phyloP scores from a whole-genome alignment of 2,888 invertebrate genomes.

The Thereva nobilitata region DNA sequence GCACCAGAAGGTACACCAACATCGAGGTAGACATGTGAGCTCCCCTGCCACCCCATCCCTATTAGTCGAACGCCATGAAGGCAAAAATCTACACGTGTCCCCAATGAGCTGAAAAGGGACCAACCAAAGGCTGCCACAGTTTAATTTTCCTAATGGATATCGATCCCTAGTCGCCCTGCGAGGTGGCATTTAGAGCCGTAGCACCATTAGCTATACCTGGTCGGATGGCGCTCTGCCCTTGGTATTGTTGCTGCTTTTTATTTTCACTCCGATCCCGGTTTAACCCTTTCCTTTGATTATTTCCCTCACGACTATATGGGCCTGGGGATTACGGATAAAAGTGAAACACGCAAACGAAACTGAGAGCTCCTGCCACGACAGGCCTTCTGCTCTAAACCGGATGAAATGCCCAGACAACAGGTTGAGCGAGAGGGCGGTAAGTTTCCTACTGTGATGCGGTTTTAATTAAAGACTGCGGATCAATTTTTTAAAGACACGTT shows the following conservation, averaged over 20 bases:
- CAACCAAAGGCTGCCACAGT: constrained; percentile 52
- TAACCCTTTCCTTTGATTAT: constrained; percentile 33
- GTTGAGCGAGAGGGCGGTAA: neutral
- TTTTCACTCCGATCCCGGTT: constrained; percentile 17
- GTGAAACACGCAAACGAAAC: constrained; percentile 37
- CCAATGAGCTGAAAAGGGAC: constrained; percentile 40
- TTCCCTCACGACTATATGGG: constrained; percentile 4
- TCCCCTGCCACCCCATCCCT: constrained; percentile 5
- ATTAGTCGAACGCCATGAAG: constrained; percentile 4
- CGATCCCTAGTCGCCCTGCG: constrained; percentile 50
- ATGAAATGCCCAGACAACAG: constrained; percentile 18
- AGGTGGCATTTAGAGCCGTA: constrained; percentile 19
- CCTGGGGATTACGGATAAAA: constrained; percentile 32
- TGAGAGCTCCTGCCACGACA: constrained; percentile 14
- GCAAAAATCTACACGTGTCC: constrained; percentile 35
- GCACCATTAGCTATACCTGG: constrained; percentile 30
- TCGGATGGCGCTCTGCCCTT: constrained; percentile 2
- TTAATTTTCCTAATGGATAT: constrained; percentile 61
- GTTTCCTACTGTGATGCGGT: no score
- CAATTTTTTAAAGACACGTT: no score
- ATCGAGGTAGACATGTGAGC: constrained; percentile 17
- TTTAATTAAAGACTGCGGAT: no score
- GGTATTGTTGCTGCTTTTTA: constrained; percentile 9
- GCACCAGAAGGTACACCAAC: neutral
- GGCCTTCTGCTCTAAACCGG: neutral